Evolutionary conservation across 2,113 vertebrate genomes (phyloP).

Genomic region (Excalfactoria chinensis): DNA sequence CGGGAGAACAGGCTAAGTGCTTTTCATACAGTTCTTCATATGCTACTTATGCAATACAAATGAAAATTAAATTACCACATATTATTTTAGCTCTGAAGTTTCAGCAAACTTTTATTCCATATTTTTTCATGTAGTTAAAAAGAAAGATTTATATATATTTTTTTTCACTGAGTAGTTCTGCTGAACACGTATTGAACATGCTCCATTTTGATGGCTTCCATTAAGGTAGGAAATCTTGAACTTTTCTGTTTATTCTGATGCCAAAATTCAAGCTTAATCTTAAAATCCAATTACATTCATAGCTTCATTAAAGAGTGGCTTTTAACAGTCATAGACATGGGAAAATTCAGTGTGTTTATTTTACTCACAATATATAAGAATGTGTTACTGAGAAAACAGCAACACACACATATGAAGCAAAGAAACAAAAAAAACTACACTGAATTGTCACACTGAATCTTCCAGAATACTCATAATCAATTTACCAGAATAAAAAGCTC

Average conservation of each 20-base stretch:
- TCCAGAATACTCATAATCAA: not conserved
- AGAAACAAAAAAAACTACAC: not conserved
- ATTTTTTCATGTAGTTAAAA: not conserved
- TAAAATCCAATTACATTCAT: not conserved
- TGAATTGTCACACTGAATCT: not conserved
- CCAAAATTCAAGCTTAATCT: not conserved
- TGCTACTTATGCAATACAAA: not conserved
- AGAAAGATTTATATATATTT: not conserved
- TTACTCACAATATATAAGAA: not conserved
- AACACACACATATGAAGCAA: not conserved
- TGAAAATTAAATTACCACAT: not conserved
- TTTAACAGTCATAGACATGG: not conserved
- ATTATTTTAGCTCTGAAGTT: not conserved
- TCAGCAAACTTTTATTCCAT: not conserved
- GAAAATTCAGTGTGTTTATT: not conserved
- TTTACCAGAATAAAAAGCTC: not conserved
- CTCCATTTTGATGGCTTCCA: not conserved
- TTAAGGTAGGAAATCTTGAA: not conserved
- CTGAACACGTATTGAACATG: not conserved
- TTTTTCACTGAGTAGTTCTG: not conserved
- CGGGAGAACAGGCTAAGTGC: not conserved
- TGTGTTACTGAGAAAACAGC: not conserved
- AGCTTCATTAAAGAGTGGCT: not conserved
- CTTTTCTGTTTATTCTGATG: not conserved
- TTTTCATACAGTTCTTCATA: not conserved